phyloP scores from a whole-genome alignment of 2,113 vertebrate genomes.

The Poecilia latipinna region DNA sequence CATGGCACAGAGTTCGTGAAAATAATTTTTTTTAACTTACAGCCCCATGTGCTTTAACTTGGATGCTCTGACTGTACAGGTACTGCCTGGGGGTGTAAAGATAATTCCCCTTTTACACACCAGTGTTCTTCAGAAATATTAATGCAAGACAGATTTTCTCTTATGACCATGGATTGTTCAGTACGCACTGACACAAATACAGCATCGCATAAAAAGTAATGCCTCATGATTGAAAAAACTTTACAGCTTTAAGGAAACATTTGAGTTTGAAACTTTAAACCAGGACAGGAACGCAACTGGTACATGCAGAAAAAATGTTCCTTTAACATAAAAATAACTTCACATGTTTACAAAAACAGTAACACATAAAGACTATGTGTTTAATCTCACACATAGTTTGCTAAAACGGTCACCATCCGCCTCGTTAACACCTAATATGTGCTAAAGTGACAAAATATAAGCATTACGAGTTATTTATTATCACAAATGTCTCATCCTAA shows the following conservation, averaged over 20 bases:
- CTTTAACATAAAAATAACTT: constrained; percentile 46
- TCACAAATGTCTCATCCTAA: neutral
- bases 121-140: constrained; percentile 62
- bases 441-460: neutral
- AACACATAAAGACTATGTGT: constrained; percentile 12
- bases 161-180: constrained; percentile 43
- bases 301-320: constrained; percentile 36
- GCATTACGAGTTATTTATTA: neutral
- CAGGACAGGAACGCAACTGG: constrained; percentile 51
- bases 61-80: constrained; percentile 65
- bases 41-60: constrained; percentile 79
- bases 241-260: constrained; percentile 57
- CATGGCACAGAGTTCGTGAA: constrained; percentile 67
- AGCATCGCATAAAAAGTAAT: constrained; percentile 65
- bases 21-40: constrained; percentile 67
- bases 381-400: constrained; percentile 43
- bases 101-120: constrained; percentile 61
- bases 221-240: constrained; percentile 55
- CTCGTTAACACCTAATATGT: neutral
- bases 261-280: constrained; percentile 49
- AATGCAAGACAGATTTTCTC: constrained; percentile 54
- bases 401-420: constrained; percentile 15
- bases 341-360: constrained; percentile 25
- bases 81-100: constrained; percentile 44
- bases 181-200: constrained; percentile 13